These are phyloP conservation scores for Knipowitschia caucasica DNA, from an alignment of 2,797 vertebrate genomes.

Conservation along the genomic window DNA sequence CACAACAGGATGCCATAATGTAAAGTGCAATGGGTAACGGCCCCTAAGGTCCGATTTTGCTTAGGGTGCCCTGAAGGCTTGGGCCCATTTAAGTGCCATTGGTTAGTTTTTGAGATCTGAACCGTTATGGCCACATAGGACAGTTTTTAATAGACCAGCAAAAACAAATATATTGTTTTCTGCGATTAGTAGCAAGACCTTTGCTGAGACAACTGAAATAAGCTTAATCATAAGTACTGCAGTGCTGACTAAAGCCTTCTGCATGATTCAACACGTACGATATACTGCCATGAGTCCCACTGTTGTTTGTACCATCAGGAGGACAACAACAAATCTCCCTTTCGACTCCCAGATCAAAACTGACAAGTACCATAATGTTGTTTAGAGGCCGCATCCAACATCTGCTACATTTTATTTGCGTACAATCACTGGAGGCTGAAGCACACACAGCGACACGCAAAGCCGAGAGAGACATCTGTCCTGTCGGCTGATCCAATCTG, in stretches of 20 bases:
- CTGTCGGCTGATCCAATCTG: constrained; percentile 37
- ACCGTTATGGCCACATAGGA: too few relatives aligned
- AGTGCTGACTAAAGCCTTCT: neutral
- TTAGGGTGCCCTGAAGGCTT: too few relatives aligned
- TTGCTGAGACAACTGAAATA: too few relatives aligned
- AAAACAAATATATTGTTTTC: too few relatives aligned
- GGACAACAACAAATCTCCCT: neutral
- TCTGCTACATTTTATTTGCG: constrained; percentile 36
- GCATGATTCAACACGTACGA: neutral
- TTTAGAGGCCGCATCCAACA: constrained; percentile 26
- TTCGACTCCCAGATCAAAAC: constrained; percentile 22
- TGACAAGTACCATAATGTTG: constrained; percentile 26
- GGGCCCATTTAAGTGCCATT: too few relatives aligned
- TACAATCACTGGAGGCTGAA: constrained; percentile 32
- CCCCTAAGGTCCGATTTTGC: too few relatives aligned
- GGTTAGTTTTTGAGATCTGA: too few relatives aligned
- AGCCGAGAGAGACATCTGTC: constrained; percentile 34
- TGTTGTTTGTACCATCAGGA: neutral
- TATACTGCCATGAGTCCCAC: neutral
- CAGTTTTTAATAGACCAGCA: too few relatives aligned
- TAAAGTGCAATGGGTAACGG: too few relatives aligned
- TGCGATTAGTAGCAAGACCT: too few relatives aligned
- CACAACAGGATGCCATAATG: too few relatives aligned
- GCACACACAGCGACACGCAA: neutral
- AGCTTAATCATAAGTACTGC: neutral